A percentile compares a stretch with the other conserved stretches of the same genome.
Conservation (phyloP, 1,140 invertebrate genomes). For the Drosophila repleta region DNA sequence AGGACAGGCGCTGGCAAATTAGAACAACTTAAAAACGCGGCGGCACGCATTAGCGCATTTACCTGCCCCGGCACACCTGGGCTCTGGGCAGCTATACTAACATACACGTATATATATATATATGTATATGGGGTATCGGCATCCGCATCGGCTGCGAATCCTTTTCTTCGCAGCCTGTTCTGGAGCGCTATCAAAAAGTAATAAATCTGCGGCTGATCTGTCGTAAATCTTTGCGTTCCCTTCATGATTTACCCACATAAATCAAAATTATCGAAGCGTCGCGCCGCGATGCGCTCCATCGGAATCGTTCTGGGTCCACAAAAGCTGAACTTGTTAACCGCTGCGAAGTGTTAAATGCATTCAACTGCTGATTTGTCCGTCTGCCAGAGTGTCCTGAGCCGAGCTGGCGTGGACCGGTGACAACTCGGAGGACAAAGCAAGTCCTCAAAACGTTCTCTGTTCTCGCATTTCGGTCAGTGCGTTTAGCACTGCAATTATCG, state of each 20-base stretch:
- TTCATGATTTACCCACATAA: constrained; percentile 84
- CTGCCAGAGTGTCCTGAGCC: constrained; percentile 15
- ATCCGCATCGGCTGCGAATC: constrained; percentile 40
- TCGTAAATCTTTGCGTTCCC: constrained; percentile 83
- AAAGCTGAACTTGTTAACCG: constrained; percentile 59
- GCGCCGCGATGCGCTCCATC: constrained; percentile 22
- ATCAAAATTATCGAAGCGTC: constrained; percentile 83
- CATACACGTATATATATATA: too few species aligned
- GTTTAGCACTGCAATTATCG: constrained; percentile 74
- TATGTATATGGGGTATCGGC: constrained; percentile 10
- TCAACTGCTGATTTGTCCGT: constrained; percentile 55
- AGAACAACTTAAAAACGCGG: constrained; percentile 78
- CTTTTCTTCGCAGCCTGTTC: constrained; percentile 36
- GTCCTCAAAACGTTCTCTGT: constrained; percentile 15
- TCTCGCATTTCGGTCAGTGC: constrained; percentile 56
- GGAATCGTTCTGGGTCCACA: not conserved
- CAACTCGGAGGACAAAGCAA: not conserved
- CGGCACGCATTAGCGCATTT: constrained; percentile 71
- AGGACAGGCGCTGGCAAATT: constrained; percentile 59
- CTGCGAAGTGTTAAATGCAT: constrained; percentile 75
- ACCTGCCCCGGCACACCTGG: constrained; percentile 1
- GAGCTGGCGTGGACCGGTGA: constrained; percentile 2
- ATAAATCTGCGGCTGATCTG: constrained; percentile 83
- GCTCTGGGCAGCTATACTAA: not conserved
- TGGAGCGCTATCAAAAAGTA: constrained; percentile 81